Conservation (phyloP, 30 jellyfish, hydroid and myxozoan genomes). For the Hydractinia symbiolongicarpus region DNA sequence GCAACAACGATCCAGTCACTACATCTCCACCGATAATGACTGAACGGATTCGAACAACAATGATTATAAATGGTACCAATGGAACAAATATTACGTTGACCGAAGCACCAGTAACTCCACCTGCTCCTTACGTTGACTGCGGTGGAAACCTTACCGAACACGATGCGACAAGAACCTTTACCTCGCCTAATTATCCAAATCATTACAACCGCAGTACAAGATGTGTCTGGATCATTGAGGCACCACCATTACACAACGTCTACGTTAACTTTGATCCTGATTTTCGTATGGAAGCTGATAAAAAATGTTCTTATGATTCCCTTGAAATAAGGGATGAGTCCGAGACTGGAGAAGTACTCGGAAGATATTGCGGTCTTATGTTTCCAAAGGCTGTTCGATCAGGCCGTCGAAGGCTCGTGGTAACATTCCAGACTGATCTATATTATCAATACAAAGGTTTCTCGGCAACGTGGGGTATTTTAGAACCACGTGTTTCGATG, state of each 20-base stretch:
- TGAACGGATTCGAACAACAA: background rate
- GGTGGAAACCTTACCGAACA: background rate
- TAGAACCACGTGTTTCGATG: constrained; percentile 86
- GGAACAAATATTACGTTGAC: constrained; percentile 19
- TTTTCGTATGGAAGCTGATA: constrained; percentile 19
- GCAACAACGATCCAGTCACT: background rate
- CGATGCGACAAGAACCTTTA: background rate
- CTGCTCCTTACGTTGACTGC: background rate
- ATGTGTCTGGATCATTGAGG: constrained; percentile 21
- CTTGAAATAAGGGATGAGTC: constrained; percentile 22
- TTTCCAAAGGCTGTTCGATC: constrained; percentile 58
- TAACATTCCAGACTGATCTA: constrained; percentile 57
- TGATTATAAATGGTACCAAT: background rate
- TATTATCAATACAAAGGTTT: constrained; percentile 50
- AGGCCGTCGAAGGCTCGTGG: constrained; percentile 50
- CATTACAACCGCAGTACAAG: constrained; percentile 15
- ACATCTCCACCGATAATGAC: constrained; percentile 1
- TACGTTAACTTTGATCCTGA: constrained; percentile 22
- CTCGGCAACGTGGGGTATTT: constrained; percentile 76
- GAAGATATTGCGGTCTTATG: constrained; percentile 25
- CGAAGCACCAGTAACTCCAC: background rate
- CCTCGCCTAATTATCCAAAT: constrained; percentile 18
- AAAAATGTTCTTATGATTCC: constrained; percentile 24
- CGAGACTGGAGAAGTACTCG: constrained; percentile 1
- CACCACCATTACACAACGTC: constrained; percentile 18